These are phyloP conservation scores for Merluccius polli DNA, from an alignment of 2,797 vertebrate species.

Conservation along the genomic window DNA sequence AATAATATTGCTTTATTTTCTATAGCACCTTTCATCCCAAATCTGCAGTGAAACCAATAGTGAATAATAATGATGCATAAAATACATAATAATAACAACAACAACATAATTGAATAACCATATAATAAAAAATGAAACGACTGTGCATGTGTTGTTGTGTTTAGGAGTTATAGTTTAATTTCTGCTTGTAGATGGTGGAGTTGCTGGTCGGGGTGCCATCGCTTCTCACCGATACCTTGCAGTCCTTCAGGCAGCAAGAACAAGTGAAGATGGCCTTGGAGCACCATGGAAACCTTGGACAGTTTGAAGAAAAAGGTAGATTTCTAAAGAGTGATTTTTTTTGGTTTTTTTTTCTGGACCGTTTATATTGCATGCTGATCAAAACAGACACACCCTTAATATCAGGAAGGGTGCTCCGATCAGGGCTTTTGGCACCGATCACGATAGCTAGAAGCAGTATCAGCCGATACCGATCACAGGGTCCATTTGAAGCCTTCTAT, in stretches of 20 bases:
- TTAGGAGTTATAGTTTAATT: conserved; percentile 17
- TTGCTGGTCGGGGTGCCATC: conserved; percentile 59
- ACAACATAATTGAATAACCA: background rate
- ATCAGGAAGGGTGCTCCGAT: too few species aligned
- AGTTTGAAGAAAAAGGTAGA: conserved; percentile 66
- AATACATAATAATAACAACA: background rate
- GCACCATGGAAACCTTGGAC: conserved; percentile 65
- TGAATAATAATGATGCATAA: background rate
- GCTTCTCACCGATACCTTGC: conserved; percentile 65
- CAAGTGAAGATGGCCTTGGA: conserved; percentile 65
- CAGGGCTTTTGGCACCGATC: too few species aligned
- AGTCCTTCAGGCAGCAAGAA: conserved; percentile 62
- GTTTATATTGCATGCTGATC: too few species aligned
- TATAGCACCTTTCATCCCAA: background rate
- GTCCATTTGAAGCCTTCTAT: too few species aligned
- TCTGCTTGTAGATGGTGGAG: conserved; percentile 55
- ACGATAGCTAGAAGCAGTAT: too few species aligned
- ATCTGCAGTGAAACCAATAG: background rate
- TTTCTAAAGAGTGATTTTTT: background rate
- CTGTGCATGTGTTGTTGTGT: background rate
- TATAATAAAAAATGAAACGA: background rate
- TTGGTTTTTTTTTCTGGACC: too few species aligned
- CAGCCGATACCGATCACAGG: too few species aligned
- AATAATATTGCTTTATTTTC: background rate
- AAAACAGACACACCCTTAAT: too few species aligned